Conservation (phyloP, 30 jellyfish, hydroid and myxozoan genomes). For the Aurelia sp. region DNA sequence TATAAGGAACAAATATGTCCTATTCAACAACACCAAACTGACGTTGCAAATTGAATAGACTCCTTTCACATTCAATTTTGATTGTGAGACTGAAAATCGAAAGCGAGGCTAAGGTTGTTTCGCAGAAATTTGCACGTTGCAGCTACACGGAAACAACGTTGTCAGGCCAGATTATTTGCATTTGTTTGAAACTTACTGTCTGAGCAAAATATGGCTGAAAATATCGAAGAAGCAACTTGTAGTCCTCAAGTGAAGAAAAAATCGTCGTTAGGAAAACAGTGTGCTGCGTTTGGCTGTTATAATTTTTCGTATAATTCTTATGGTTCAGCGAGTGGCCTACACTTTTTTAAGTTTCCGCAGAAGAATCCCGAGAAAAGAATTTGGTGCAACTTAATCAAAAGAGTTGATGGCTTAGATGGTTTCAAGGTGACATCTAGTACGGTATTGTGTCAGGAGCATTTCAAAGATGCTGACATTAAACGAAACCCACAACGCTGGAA, state of each 20-base stretch:
- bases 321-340: constrained; percentile 62
- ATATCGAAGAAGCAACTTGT: not conserved
- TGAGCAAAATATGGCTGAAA: not conserved
- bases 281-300: constrained; percentile 34
- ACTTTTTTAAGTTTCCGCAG: constrained; percentile 61
- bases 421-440: constrained; percentile 41
- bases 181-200: too few relatives aligned
- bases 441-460: constrained; percentile 35
- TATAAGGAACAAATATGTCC: too few relatives aligned
- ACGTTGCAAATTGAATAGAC: too few relatives aligned
- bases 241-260: constrained; percentile 2
- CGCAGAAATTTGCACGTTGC: constrained; percentile 1
- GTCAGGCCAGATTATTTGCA: too few relatives aligned
- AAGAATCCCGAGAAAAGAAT: constrained; percentile 39
- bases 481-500: constrained; percentile 12
- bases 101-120: not conserved
- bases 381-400: constrained; percentile 45
- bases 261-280: constrained; percentile 2
- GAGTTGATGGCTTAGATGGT: constrained; percentile 55
- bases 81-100: not conserved
- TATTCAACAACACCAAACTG: too few relatives aligned
- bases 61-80: not conserved
- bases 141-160: too few relatives aligned
- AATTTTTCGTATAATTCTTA: constrained; percentile 1
- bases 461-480: constrained; percentile 28